Evolutionary conservation across 1,140 invertebrate genomes (phyloP).

Genomic region (Heliconius melpomene): DNA sequence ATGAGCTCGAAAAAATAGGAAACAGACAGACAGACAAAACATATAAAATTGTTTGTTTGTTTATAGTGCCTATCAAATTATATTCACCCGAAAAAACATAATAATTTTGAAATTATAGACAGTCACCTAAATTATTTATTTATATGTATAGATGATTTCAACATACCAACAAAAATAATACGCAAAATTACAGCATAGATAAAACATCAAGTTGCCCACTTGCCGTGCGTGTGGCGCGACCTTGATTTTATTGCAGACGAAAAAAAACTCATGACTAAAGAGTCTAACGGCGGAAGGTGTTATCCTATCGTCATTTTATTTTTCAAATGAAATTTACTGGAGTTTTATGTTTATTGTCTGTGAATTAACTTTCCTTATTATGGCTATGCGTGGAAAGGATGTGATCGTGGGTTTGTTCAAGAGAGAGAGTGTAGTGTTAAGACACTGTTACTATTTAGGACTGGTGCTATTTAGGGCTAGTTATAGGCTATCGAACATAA

Average conservation of each 20-base stretch:
- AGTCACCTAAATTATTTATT: too few species aligned
- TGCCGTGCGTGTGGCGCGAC: conserved; percentile 2
- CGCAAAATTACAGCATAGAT: background rate
- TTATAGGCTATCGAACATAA: too few species aligned
- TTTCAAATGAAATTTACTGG: background rate
- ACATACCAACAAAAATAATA: background rate
- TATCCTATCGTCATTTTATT: background rate
- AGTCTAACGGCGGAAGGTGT: background rate
- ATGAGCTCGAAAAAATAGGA: too few species aligned
- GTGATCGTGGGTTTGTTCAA: too few species aligned
- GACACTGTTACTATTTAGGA: too few species aligned
- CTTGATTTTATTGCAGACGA: conserved; percentile 28
- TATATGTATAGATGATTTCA: background rate
- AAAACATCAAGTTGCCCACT: background rate
- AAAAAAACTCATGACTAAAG: conserved; percentile 9
- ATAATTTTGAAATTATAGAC: too few species aligned
- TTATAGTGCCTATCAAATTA: too few species aligned
- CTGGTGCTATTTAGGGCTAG: too few species aligned
- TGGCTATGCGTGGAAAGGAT: background rate
- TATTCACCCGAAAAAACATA: too few species aligned
- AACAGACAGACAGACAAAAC: too few species aligned
- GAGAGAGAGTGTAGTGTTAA: too few species aligned
- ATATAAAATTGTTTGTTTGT: too few species aligned
- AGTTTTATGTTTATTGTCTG: background rate
- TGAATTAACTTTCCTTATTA: background rate